These are phyloP conservation scores for Phasianus colchicus DNA, from an alignment of 2,113 vertebrate genomes.

Conservation along the genomic window DNA sequence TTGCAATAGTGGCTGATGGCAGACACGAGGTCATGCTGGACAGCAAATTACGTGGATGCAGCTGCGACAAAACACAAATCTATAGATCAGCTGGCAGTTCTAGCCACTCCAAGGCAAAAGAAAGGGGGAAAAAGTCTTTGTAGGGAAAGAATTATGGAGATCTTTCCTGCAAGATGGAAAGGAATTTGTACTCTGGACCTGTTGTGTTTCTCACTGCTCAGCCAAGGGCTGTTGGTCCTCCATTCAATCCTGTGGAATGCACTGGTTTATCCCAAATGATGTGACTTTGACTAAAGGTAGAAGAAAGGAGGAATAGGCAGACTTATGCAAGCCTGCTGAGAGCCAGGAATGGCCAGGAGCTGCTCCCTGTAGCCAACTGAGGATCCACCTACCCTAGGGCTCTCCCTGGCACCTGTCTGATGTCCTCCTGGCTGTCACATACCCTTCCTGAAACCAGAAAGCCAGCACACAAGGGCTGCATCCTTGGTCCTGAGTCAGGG, in stretches of 20 bases:
- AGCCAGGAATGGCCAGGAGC: not conserved
- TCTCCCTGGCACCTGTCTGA: not conserved
- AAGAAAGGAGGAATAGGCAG: not conserved
- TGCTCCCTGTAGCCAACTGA: fast-evolving
- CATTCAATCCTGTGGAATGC: not conserved
- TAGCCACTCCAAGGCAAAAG: not conserved
- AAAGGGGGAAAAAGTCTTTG: not conserved
- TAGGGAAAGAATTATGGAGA: not conserved
- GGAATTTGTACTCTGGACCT: not conserved
- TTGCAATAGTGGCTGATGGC: not conserved
- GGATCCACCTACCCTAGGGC: fast-evolving
- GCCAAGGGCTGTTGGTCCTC: not conserved
- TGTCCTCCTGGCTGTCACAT: not conserved
- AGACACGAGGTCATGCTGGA: not conserved
- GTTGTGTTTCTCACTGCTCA: not conserved
- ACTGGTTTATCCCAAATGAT: not conserved
- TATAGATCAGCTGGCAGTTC: not conserved
- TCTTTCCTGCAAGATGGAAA: not conserved
- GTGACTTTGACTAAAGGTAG: not conserved
- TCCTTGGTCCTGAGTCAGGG: not conserved
- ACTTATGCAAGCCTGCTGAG: not conserved
- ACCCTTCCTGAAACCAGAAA: not conserved
- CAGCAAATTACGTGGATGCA: not conserved
- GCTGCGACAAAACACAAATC: not conserved
- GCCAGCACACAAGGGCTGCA: not conserved